Evolutionary conservation across 2,888 invertebrate species (phyloP), one percentile per base, ranked within the genome.

Genomic region (Antheraea assamensis): DNA sequence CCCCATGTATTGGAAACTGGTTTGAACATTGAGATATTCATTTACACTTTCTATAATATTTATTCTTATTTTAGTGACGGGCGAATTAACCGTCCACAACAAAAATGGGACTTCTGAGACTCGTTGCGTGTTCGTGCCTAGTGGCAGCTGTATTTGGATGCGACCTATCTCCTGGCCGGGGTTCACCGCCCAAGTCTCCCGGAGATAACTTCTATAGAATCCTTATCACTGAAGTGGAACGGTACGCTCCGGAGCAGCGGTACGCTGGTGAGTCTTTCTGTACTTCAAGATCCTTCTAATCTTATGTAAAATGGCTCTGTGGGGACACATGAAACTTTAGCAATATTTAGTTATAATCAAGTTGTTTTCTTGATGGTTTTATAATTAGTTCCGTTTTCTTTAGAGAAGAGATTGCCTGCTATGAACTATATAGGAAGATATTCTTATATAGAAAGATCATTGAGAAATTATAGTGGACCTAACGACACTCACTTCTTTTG

Each of bases 161-260:
- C 84, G 89, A 90, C 70, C 88, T 96, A 82, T 83, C 84, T 70
- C 95, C 95, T 0, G 81, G 81, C 1, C 79, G 74, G 10, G 80
- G 75, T 13, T 83, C 82, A 5, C 74, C 84, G 78, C 81, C 83
- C 84, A 96, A 97, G 92, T 95, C 96, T 78, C 95, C 96, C 31
- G 98, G 98, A 47, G 98, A 98, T 92, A 98, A 98, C 93, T 98
- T 97, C 85, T 98, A 97, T 93, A 95, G 96, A 83, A 96, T 99
- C 84, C 95, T 97, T 85, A 95, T 98, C 82, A 97, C 97, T 66
- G 96, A 97, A 82, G 96, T 97, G 31, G 96, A 97, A 85, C 96
- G 97, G 87, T 98, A 98, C 90, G 96, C 96, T 73, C 98, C 98
- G 3, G 97, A 97, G 76, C 96, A 97, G 85, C 95, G 97, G 79